phyloP scores from a whole-genome alignment of 2,797 vertebrate species.

The Thalassophryne amazonica region DNA sequence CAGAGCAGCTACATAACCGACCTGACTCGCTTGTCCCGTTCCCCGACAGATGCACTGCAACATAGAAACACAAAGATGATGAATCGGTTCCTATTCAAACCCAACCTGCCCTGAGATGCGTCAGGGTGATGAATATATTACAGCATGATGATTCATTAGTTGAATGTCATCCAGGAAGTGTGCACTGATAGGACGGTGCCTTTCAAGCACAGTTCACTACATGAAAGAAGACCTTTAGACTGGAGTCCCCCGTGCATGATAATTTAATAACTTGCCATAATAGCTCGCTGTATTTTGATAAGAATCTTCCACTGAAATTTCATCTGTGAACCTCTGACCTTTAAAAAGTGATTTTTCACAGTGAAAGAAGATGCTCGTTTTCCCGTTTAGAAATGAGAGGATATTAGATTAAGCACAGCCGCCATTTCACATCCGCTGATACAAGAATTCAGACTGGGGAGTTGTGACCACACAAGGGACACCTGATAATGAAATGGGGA shows the following conservation, averaged over 20 bases:
- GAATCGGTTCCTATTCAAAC: conserved; percentile 36
- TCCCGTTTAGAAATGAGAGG: conserved; percentile 10
- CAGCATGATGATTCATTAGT: conserved; percentile 60
- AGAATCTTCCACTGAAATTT: conserved; percentile 32
- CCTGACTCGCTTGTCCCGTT: conserved; percentile 19
- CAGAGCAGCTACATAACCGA: conserved; percentile 9
- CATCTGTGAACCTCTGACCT: conserved; percentile 31
- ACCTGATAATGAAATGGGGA: too few species aligned
- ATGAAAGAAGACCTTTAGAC: conserved; percentile 63
- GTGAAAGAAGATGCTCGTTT: conserved; percentile 33
- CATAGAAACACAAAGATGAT: conserved; percentile 24
- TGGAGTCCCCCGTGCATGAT: conserved; percentile 44
- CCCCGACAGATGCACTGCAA: conserved; percentile 14
- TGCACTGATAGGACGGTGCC: conserved; percentile 36
- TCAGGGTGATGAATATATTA: conserved; percentile 63
- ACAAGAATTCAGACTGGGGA: conserved; percentile 19
- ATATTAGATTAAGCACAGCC: conserved; percentile 6
- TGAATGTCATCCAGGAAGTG: conserved; percentile 65
- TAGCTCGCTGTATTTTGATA: conserved; percentile 40
- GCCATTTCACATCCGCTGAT: conserved; percentile 13
- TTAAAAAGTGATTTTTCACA: conserved; percentile 24
- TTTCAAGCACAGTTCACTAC: conserved; percentile 46
- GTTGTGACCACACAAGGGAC: too few species aligned
- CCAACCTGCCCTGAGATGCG: conserved; percentile 56
- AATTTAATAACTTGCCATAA: conserved; percentile 56